phyloP scores from a whole-genome alignment of 2,888 invertebrate species.

The Exephanes ischioxanthus region DNA sequence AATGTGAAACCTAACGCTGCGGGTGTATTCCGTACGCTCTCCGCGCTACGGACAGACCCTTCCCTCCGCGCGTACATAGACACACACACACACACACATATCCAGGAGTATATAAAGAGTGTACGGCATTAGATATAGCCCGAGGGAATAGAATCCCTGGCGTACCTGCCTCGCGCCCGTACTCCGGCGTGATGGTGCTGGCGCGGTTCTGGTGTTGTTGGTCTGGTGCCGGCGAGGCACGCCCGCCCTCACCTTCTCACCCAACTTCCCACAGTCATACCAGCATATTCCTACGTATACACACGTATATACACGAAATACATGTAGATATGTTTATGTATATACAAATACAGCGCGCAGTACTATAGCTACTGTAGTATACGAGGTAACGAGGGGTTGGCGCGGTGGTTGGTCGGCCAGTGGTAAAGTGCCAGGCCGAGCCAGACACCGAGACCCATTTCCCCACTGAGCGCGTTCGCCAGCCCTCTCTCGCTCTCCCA shows the following conservation, averaged over 20 bases:
- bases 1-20: not conserved
- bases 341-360: not conserved
- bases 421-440: constrained; percentile 75
- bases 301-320: constrained; percentile 4
- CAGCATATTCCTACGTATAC: not conserved
- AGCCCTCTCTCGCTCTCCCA: constrained; percentile 55
- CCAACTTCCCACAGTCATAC: constrained; percentile 24
- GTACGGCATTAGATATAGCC: constrained; percentile 57
- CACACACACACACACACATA: not conserved
- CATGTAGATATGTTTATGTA: not conserved
- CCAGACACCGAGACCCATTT: constrained; percentile 79
- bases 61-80: not conserved
- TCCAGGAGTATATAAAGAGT: constrained; percentile 46
- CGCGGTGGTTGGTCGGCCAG: constrained; percentile 67
- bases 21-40: constrained; percentile 6
- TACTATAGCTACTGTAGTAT: constrained; percentile 5
- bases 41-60: not conserved
- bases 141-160: constrained; percentile 60
- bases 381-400: constrained; percentile 58
- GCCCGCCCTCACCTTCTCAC: constrained; percentile 3
- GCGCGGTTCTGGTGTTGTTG: constrained; percentile 38
- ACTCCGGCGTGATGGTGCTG: constrained; percentile 27
- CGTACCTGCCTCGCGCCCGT: constrained; percentile 48
- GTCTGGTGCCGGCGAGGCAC: constrained; percentile 23
- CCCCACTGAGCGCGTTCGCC: constrained; percentile 71